phyloP scores from a whole-genome alignment of 2,797 vertebrate genomes.

The Sorex maritimensis region DNA sequence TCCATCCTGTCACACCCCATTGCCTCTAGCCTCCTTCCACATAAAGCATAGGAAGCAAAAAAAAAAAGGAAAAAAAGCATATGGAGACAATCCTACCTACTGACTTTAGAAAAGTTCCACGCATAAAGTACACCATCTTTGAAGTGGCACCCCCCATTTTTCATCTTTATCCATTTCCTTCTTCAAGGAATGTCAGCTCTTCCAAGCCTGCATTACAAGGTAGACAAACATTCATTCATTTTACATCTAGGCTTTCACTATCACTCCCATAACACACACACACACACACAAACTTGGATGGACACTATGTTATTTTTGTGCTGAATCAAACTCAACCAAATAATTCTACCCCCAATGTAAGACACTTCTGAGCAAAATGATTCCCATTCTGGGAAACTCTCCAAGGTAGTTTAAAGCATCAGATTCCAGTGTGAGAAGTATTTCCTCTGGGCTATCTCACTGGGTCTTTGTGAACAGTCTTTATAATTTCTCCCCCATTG shows the following conservation, averaged over 20 bases:
- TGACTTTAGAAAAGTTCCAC: neutral
- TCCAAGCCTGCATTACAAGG: neutral
- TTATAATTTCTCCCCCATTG: neutral
- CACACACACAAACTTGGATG: neutral
- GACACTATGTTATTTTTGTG: neutral
- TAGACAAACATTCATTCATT: neutral
- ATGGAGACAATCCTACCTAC: neutral
- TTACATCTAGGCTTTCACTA: neutral
- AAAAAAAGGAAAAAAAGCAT: neutral
- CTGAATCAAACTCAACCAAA: conserved; percentile 27
- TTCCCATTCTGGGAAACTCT: neutral
- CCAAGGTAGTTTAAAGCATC: neutral
- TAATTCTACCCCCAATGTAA: conserved; percentile 27
- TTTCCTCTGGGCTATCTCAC: neutral
- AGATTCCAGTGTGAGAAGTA: neutral
- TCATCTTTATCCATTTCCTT: neutral
- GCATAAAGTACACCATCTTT: neutral
- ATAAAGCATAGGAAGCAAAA: neutral
- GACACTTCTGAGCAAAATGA: neutral
- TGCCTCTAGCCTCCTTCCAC: neutral
- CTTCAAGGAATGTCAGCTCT: neutral
- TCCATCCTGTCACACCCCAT: neutral
- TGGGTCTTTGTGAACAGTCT: neutral
- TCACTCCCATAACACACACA: neutral
- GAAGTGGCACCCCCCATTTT: neutral